Base-by-base conservation (phyloP, 1,140 invertebrate genomes). In the Magallana gigas region DNA sequence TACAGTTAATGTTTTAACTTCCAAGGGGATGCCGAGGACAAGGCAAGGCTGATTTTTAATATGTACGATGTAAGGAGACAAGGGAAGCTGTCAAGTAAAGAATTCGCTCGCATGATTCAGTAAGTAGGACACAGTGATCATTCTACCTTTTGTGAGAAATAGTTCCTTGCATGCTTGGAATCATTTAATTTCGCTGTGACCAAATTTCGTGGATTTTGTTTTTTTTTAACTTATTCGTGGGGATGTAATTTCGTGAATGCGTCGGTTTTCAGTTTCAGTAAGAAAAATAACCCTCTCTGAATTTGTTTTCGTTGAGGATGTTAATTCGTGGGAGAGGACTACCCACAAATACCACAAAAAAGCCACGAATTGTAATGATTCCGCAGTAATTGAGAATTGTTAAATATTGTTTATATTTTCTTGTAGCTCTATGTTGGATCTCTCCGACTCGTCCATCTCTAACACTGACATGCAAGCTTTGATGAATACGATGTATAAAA, bases 61-160 rank as follows among this genome's bases (percentile, higher is more conserved):
- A 99, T 99, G 99, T 99, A 99, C 93, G 99, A 99, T 93, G 97
- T 98, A 90, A 98, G 99, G 93, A 96, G 97, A n/a, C 86, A 87
- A 14, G 96, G 96, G 48, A 92, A 92, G 84, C 91, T 97, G 14
- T 94, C 95, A 8, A 92, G 91, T 82, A 91, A 94, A 18, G 95
- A 96, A 85, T 96, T 96, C 88, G 92, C 91, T 18, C 93, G 94
- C 57, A 96, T 96, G 96, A 95, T 96, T 58, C 95, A 93, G 96
- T 96, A 93, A 92, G 92, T 83, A 80, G 18, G 36, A 48, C 0
- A 48, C 36, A 48, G 36, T 48, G 36, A 48, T 4, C 36, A 48
- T 5, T 48, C 36, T 48, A 4, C 36, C 36, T 48, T 48, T 48
- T 48, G 36, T 48, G 36, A 48, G 0, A 48, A 48, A 48, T 48